Evolutionary conservation across 2,113 vertebrate species (phyloP), one percentile per base, ranked within the genome.

Genomic region (Xenus cinereus): DNA sequence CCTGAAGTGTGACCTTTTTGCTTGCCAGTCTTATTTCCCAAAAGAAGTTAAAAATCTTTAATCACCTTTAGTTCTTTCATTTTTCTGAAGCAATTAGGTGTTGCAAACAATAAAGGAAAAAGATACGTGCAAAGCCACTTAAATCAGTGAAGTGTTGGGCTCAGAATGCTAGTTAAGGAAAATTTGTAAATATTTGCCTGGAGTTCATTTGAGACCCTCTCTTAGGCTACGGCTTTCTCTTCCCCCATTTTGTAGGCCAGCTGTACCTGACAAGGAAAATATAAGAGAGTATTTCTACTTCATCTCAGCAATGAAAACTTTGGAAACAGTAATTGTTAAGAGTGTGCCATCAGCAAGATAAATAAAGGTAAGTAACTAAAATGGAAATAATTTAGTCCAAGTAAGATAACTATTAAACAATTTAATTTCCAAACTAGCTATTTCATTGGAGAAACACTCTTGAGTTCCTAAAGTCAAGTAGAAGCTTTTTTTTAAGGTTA

Each of bases 391-490:
- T 92, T 93, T 59, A 18, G 53, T 82, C 83, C 33, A 73, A 51
- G 71, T 73, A 94, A 95, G 94, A 96, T 73, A 81, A n/a, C n/a
- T n/a, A n/a, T n/a, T n/a, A n/a, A n/a, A n/a, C n/a, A n/a, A n/a
- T n/a, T n/a, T n/a, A n/a, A n/a, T n/a, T n/a, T n/a, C n/a, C n/a
- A n/a, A n/a, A n/a, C n/a, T n/a, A 93, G 21, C 64, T 78, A 35
- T 81, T 75, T 96, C 60, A 93, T 77, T 97, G 89, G 90, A 95
- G 72, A 84, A 94, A 96, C 56, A 89, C 76, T 96, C 89, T 93
- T 64, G 92, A 95, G 60, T 93, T 90, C 59, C 79, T 73, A 88
- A 90, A 90, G 90, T 96, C 62, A 93, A 95, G 87, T 64, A 79
- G 62, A 94, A 95, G 75, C 94, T 96, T 48, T 90, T 90, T 84